These are phyloP conservation scores for Parthenolecanium corni DNA, from an alignment of 2,888 invertebrate species.

Conservation along the genomic window DNA sequence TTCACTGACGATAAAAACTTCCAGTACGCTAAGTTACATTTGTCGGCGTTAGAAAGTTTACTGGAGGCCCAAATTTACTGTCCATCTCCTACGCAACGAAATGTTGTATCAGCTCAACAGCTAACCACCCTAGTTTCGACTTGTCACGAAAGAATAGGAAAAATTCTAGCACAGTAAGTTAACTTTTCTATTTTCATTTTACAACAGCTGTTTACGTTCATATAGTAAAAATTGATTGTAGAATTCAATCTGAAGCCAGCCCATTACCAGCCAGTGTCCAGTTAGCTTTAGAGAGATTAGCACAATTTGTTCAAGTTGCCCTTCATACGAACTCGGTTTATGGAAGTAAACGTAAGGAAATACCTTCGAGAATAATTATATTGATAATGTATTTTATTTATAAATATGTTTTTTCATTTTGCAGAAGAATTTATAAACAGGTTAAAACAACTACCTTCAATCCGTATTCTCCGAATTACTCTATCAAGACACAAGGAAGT, in stretches of 20 bases:
- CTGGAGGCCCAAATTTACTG: conserved; percentile 42
- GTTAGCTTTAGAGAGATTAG: conserved; percentile 60
- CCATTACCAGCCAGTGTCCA: conserved; percentile 34
- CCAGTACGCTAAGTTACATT: conserved; percentile 53
- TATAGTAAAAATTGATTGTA: no score
- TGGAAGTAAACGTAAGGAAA: conserved; percentile 54
- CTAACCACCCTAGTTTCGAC: conserved; percentile 42
- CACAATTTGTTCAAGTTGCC: conserved; percentile 72
- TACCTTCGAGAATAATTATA: neutral
- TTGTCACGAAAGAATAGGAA: conserved; percentile 14
- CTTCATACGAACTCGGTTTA: conserved; percentile 65
- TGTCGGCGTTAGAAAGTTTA: conserved; percentile 54
- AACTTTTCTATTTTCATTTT: neutral
- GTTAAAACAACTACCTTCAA: conserved; percentile 10
- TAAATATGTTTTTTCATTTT: neutral
- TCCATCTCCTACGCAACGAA: conserved; percentile 34
- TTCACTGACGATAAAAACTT: conserved; percentile 37
- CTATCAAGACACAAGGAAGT: conserved; percentile 15
- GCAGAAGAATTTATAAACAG: conserved; percentile 14
- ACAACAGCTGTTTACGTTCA: no score
- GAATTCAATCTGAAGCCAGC: neutral
- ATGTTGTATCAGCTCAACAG: conserved; percentile 53
- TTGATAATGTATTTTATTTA: neutral
- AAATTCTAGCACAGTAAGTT: neutral
- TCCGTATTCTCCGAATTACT: conserved; percentile 1